Base-by-base conservation (phyloP, 1,140 invertebrate species). In the Aphelenchoides fujianensis region DNA sequence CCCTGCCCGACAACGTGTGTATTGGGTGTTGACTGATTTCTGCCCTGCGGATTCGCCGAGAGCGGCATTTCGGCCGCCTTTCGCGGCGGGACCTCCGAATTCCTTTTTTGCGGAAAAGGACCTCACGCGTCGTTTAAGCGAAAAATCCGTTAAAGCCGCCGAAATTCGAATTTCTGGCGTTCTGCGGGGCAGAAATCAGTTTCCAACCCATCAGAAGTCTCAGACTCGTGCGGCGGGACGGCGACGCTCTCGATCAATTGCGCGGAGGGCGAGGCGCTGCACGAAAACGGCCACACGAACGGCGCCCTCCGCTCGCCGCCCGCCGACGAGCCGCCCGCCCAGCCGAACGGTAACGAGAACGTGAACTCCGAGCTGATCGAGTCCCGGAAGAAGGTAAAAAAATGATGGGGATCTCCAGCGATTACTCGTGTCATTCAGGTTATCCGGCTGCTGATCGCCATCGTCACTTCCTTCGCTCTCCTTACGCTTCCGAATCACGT, bases 371-470 rank as follows among this genome's bases (percentile, higher is more conserved):
- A 71, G 7, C n/a, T 72, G 3, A 16, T 72, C n/a, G 70, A 72
- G 37, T n/a, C 70, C n/a, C 1, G 70, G 23, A 72, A 72, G 30
- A 72, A 69, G 9, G 69, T 70, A 71, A 68, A n/a, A n/a, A n/a
- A n/a, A n/a, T n/a, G n/a, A n/a, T n/a, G n/a, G n/a, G n/a, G n/a
- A n/a, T n/a, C n/a, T n/a, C n/a, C n/a, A n/a, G n/a, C n/a, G n/a
- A n/a, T n/a, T n/a, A n/a, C n/a, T n/a, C n/a, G n/a, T n/a, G n/a
- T n/a, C n/a, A n/a, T n/a, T n/a, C 27, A 82, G 79, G 71, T 82
- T 27, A 80, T 82, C 27, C 73, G 82, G 12, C 72, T 82, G 12
- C 63, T 82, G 23, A 78, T 84, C 53, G 82, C 82, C n/a, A 81
- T 82, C 32, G 81, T 82, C 27, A 69, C 70, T 34, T 78, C 75